Base-by-base conservation (phyloP, 2,888 invertebrate species). In the Leptopilina drosophilae region DNA sequence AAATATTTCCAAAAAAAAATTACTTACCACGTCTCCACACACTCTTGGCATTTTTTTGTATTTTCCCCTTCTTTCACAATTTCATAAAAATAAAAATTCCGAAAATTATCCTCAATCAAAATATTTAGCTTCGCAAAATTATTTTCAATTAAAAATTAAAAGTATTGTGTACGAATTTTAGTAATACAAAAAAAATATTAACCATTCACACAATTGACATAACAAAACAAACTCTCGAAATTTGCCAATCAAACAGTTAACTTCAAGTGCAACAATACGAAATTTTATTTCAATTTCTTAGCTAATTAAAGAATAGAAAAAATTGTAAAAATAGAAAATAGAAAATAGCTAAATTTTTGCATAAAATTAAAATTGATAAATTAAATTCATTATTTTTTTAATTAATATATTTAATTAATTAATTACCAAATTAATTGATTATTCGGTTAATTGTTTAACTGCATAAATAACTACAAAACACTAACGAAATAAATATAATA, bases 11-110 rank as follows among this genome's bases (percentile, higher is more conserved):
- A 0, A 4, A 14, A n/a, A 56, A 9, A 11, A 33, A 56, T 73
- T 40, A 56, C 73, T 73, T 9, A 73, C 69, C 15, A 11, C 9
- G n/a, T 73, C 56, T 73, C 56, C 73, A 40, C 8, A 33, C 12
- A 33, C 12, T 56, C 40, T 53, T n/a, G 56, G 73, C 73, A 73
- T 73, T 73, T 6, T 73, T n/a, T 4, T 15, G 4, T 1, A 8
- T 49, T 11, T 62, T 62, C 49, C 2, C 46, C 49, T 49, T 7
- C 11, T 46, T 11, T 49, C 42, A 42, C 42, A 67, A 67, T 15
- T 46, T 66, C 9, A 42, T 11, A 66, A 8, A 14, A 14, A 14
- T 11, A 15, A 33, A 66, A 66, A 42, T 40, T 66, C 46, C 15
- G n/a, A 46, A 66, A 42, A 42, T 42, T 15, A 66, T 49, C 11